phyloP scores from a whole-genome alignment of 2,797 vertebrate species.

The Phoebastria nigripes region DNA sequence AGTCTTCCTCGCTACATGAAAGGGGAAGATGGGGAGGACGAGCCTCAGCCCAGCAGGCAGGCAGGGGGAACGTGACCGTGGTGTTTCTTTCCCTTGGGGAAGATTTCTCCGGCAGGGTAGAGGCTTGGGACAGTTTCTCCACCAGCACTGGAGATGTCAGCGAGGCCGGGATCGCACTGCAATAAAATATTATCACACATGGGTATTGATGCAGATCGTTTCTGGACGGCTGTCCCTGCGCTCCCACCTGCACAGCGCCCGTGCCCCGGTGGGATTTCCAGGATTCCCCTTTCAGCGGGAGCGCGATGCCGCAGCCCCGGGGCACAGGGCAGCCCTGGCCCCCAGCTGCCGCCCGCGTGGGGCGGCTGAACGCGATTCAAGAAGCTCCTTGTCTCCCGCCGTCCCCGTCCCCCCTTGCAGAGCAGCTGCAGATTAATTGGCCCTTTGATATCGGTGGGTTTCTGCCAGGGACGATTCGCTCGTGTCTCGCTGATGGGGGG shows the following conservation, averaged over 20 bases:
- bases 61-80: no score
- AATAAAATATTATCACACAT: accelerated
- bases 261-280: accelerated
- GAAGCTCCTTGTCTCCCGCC: not conserved
- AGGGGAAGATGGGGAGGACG: not conserved
- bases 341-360: slow-evolving; percentile 7
- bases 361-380: not conserved
- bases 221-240: accelerated
- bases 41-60: not conserved
- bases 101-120: not conserved
- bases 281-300: not conserved
- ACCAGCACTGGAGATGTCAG: accelerated
- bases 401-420: not conserved
- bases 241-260: not conserved
- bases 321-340: not conserved
- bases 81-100: not conserved
- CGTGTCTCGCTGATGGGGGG: not conserved
- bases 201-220: accelerated
- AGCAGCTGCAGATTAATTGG: slow-evolving; percentile 48
- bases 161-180: accelerated
- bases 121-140: not conserved
- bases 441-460: not conserved
- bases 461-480: not conserved
- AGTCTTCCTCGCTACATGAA: not conserved
- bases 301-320: not conserved